Base-by-base conservation (phyloP, 2,888 invertebrate species). In the Aspidiotus destructor region DNA sequence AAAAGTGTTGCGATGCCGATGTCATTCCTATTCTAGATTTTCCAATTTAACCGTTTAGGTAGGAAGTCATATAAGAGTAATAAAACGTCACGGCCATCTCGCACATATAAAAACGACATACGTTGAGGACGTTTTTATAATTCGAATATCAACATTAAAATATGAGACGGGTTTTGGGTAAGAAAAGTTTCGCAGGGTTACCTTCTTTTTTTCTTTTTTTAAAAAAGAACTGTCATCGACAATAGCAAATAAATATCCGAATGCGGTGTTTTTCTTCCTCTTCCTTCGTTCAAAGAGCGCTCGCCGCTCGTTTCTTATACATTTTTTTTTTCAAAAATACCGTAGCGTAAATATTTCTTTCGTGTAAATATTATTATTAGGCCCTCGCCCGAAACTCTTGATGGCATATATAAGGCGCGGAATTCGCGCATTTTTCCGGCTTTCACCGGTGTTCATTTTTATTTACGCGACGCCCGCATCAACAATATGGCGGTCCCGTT, bases 281-380 rank as follows among this genome's bases (percentile, higher is more conserved):
- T 48, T 48, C n/a, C 48, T 48, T n/a, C 48, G 11, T n/a, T n/a
- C 48, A n/a, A 11, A 48, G 11, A 13, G 48, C 48, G 48, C 48
- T 48, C 48, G 48, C 48, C 48, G 1, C 6, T 13, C 48, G 48
- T 48, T 48, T 6, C 48, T 48, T 48, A 13, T 6, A 6, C 6
- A 48, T 17, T 9, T 41, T 17, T 41, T 62, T 62, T 62, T 62
- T 52, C 48, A 62, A 52, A 62, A 62, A 62, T 62, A 53, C 62
- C 62, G 52, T 62, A 17, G 62, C 62, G 62, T 44, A 62, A 62
- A 62, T 62, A 62, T 62, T 62, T 62, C 53, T 53, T 41, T 40
- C 62, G 62, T 62, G 62, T 62, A 62, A 62, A 62, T 62, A 62
- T 62, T 62, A 62, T 62, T 62, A 62, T 62, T 62, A 62, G 62